Evolutionary conservation across 2,888 invertebrate species (phyloP).

Genomic region (Punctoribates punctum): DNA sequence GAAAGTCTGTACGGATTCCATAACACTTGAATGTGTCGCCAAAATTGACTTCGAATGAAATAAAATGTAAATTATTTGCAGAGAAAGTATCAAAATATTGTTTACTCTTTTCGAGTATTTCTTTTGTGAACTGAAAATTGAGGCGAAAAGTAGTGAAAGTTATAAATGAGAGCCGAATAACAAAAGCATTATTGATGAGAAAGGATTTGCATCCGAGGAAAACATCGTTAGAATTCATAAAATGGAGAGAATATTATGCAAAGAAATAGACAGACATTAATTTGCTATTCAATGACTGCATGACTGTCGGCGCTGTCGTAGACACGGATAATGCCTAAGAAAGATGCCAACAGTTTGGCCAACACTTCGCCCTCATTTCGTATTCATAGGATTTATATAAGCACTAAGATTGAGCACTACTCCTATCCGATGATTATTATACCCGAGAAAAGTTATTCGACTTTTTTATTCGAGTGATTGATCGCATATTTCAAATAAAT

Average conservation of each 20-base stretch:
- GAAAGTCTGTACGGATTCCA: too few relatives aligned
- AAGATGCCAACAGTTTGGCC: neutral
- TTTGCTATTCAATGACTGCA: constrained; percentile 17
- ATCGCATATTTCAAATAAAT: constrained; percentile 23
- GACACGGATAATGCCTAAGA: too few relatives aligned
- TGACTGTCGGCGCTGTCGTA: constrained; percentile 5
- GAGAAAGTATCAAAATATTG: constrained; percentile 3
- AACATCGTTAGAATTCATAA: constrained; percentile 6
- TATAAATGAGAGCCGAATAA: constrained; percentile 20
- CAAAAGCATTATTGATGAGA: constrained; percentile 30
- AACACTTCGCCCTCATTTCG: neutral
- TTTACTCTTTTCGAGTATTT: neutral
- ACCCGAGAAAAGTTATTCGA: neutral
- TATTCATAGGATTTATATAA: constrained; percentile 36
- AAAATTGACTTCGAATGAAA: constrained; percentile 5
- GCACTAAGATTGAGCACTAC: constrained; percentile 27
- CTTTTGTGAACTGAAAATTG: neutral
- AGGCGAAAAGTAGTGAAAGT: neutral
- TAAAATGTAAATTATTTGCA: constrained; percentile 35
- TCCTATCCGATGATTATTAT: constrained; percentile 9
- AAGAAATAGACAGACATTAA: constrained; percentile 27
- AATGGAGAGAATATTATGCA: neutral
- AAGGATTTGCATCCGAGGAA: constrained; percentile 22
- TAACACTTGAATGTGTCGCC: too few relatives aligned
- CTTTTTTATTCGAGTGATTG: constrained; percentile 18